phyloP scores from a whole-genome alignment of 2,113 vertebrate species.

The Hyperopisus bebe region DNA sequence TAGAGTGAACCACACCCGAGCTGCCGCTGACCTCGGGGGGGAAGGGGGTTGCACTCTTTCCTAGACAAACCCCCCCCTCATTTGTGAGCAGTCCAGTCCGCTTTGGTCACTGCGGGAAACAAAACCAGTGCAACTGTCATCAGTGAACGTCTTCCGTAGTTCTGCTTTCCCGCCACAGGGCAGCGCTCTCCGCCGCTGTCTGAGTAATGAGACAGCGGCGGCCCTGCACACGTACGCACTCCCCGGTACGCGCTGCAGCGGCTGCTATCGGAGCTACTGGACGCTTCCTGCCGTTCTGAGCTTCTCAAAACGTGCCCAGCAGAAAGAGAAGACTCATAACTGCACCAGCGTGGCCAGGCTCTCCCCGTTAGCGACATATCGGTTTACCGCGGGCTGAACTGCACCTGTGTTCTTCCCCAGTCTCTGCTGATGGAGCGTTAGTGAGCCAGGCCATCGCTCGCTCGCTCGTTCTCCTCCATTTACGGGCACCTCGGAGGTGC shows the following conservation, averaged over 20 bases:
- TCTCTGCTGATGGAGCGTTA: background rate
- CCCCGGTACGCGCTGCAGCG: background rate
- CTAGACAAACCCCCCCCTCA: background rate
- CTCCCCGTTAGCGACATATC: background rate
- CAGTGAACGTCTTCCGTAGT: background rate
- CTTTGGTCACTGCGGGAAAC: background rate
- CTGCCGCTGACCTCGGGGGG: background rate
- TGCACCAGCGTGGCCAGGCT: background rate
- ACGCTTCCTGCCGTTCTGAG: background rate
- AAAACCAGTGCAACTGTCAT: background rate
- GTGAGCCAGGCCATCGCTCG: background rate
- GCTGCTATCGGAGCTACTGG: background rate
- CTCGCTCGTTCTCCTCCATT: background rate
- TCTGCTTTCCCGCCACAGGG: slow-evolving; percentile 12
- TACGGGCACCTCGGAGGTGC: background rate
- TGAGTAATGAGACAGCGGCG: background rate
- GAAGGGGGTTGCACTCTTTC: background rate
- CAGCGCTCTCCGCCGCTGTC: background rate
- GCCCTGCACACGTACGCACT: background rate
- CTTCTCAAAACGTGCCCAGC: background rate
- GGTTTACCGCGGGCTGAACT: background rate
- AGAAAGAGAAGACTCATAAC: background rate
- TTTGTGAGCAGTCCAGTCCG: background rate
- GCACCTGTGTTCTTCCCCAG: background rate
- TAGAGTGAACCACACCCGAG: background rate